A percentile compares a stretch with the other conserved stretches of the same genome.
These are phyloP conservation scores for Pseudomyrmex pallidus DNA, from an alignment of 1,140 invertebrate genomes.

Conservation along the genomic window DNA sequence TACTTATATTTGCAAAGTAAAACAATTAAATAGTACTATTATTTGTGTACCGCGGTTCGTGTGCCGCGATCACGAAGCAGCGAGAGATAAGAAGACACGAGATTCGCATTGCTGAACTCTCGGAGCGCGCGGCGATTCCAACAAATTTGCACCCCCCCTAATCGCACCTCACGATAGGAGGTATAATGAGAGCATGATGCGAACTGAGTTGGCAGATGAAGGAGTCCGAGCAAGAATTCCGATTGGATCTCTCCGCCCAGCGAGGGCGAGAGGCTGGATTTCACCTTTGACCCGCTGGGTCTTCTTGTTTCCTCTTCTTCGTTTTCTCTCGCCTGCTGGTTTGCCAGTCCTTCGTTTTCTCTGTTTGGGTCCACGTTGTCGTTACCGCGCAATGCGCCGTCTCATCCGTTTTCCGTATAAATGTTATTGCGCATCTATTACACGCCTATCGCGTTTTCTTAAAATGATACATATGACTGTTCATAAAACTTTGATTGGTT, in stretches of 20 bases:
- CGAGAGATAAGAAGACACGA: constrained; percentile 16
- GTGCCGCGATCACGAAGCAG: not conserved
- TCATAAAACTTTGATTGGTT: no score
- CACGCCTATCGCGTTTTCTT: not conserved
- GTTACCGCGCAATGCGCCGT: constrained; percentile 44
- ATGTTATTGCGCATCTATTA: constrained; percentile 23
- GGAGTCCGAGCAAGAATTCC: constrained; percentile 77
- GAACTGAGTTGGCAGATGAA: constrained; percentile 78
- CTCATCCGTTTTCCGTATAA: constrained; percentile 58
- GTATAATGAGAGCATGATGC: constrained; percentile 81
- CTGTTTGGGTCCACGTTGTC: constrained; percentile 45
- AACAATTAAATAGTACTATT: no score
- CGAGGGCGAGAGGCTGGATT: constrained; percentile 82
- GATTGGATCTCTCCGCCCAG: constrained; percentile 83
- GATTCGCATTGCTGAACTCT: constrained; percentile 38
- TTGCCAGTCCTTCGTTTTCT: constrained; percentile 62
- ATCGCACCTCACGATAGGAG: constrained; percentile 74
- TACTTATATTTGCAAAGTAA: no score
- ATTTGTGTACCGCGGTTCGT: no score
- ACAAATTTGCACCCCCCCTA: constrained; percentile 77
- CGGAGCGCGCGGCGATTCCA: constrained; percentile 65
- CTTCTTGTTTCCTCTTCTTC: constrained; percentile 68
- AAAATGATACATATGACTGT: no score
- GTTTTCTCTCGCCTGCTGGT: constrained; percentile 60
- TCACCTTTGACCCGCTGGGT: constrained; percentile 83